Evolutionary conservation across 1,140 invertebrate genomes (phyloP), one percentile per base, ranked within the genome.

Genomic region (Trachymyrmex cornetzi): DNA sequence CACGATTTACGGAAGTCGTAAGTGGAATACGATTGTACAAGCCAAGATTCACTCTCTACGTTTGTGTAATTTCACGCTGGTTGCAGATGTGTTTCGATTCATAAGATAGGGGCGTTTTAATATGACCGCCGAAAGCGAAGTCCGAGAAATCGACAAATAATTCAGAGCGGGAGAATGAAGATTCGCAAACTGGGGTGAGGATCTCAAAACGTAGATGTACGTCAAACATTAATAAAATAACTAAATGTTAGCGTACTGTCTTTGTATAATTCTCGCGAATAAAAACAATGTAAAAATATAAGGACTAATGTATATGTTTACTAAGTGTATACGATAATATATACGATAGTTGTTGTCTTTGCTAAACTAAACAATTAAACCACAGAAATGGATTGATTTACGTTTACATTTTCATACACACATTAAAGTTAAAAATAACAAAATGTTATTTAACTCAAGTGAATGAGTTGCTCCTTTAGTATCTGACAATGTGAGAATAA

Each of bases 11-110:
- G 69, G 44, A 75, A 74, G 44, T 27, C 24, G 38, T 27, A 57
- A 81, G n/a, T 69, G 30, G 63, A 57, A 19, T 69, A 81, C 48
- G 22, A 81, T 69, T 57, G 64, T 57, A 81, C 24, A 0, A 71
- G 22, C 34, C 50, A 24, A 44, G 67, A 59, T 59, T 82, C 80
- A 74, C 80, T 82, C 67, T 82, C 80, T 61, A 72, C 53, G 24
- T 79, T 79, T 66, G 77, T 53, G 77, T 48, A 82, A 82, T 82
- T 82, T 82, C 80, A 82, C 67, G 67, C 80, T 48, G 24, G 16
- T 16, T 30, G 79, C 66, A 30, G 66, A 82, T 82, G 38, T 74
- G 67, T 82, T 48, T 61, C 80, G 80, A 82, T 59, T 61, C 44
- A 7, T 12, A 44, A 48, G 67, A 82, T 82, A 74, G 12, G 2